Conservation (phyloP, 2,113 vertebrate genomes). For the Prinia subflava region DNA sequence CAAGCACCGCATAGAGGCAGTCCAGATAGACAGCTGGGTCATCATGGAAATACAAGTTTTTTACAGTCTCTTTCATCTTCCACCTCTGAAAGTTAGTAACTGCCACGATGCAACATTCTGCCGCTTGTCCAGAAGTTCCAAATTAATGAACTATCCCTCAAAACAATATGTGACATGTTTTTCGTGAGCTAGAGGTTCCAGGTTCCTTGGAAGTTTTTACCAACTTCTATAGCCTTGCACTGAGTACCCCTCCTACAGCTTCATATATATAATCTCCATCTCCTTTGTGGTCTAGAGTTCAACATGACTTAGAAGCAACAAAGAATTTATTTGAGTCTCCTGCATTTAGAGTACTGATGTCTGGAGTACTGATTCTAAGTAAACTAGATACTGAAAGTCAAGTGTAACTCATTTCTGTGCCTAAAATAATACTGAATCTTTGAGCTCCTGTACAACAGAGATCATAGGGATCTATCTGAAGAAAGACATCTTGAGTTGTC, state of each 20-base stretch:
- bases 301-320: neutral
- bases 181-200: neutral
- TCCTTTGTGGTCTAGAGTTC: neutral
- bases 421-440: neutral
- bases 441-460: neutral
- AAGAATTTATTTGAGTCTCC: neutral
- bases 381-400: neutral
- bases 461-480: neutral
- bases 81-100: neutral
- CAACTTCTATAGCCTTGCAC: neutral
- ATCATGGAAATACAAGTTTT: fast-evolving
- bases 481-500: neutral
- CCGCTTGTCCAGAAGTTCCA: neutral
- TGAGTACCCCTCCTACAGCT: neutral
- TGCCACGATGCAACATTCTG: neutral
- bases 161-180: neutral
- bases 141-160: neutral
- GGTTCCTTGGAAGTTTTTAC: neutral
- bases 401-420: neutral
- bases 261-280: neutral
- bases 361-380: neutral
- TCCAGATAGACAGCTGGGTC: neutral
- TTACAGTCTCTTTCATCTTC: neutral
- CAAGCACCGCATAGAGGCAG: neutral
- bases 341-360: neutral